Conservation (phyloP, 2,113 vertebrate genomes). For the Motacilla alba region DNA sequence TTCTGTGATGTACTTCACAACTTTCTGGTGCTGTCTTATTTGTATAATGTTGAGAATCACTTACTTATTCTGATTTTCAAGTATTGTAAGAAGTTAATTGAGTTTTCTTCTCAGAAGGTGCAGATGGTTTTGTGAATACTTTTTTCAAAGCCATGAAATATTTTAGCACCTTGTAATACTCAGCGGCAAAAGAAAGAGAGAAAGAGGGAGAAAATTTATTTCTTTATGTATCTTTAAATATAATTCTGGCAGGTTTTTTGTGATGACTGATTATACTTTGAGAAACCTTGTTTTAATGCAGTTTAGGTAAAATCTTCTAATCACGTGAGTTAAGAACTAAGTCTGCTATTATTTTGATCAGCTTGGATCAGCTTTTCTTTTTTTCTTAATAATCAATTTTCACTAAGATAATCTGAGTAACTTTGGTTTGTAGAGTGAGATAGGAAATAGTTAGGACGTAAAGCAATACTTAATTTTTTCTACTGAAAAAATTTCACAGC, state of each 20-base stretch:
- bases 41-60: not conserved
- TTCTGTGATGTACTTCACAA: not conserved
- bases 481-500: not conserved
- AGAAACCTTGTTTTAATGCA: not conserved
- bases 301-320: not conserved
- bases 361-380: not conserved
- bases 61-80: not conserved
- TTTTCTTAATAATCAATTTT: not conserved
- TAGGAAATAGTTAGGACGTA: not conserved
- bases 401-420: not conserved
- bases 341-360: not conserved
- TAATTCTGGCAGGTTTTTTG: not conserved
- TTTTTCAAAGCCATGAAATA: not conserved
- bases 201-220: not conserved
- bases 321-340: not conserved
- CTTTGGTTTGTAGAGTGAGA: not conserved
- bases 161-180: not conserved
- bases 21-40: not conserved
- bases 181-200: fast-evolving
- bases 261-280: not conserved
- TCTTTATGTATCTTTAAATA: not conserved
- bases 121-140: not conserved
- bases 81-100: not conserved
- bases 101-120: not conserved
- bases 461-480: not conserved